Evolutionary conservation across 2,113 vertebrate species (phyloP), one percentile per base, ranked within the genome.

Genomic region (Esox niger): DNA sequence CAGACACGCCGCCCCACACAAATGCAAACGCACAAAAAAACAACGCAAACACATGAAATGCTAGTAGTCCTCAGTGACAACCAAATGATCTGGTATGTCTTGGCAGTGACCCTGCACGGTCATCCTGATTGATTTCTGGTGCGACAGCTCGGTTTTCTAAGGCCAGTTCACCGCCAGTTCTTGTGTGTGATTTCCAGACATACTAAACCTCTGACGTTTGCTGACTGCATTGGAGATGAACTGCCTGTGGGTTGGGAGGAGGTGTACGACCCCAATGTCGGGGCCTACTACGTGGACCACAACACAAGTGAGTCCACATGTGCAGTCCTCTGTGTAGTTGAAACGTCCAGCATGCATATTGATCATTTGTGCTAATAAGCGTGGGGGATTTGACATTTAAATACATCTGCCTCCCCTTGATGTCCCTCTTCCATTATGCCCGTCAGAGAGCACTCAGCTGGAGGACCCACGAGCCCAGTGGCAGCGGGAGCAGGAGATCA

Each of bases 271-370:
- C 94, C 95, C 26, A 90, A 92, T 31, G 93, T 98, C 8, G 97
- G 97, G 70, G 87, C 94, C 35, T 99, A 98, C 91, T 99, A 97
- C 91, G 96, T 98, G 78, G 95, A 99, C 92, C 97, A 99, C 89
- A 98, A 98, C 85, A 96, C 93, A 81, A 67, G 61, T 26, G 15
- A 59, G 13, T 6, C 9, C 47, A 52, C 2, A 17, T 43, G 5
- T 43, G 15, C 38, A 43, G 17, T 43, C 3, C 15, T 38, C 35
- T 13, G 15, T 13, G 15, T 38, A 38, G 15, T 13, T 38, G 15
- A 13, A 38, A 9, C 35, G 13, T 43, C 15, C 38, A 17, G 38
- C 38, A 43, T 1, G 11, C 38, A 43, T 43, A 43, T 43, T 43
- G 3, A 43, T 43, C 38, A 43, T 43, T 43, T 17, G 38, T 43